These are phyloP conservation scores for Scomber japonicus DNA, from an alignment of 2,113 vertebrate genomes.

Conservation along the genomic window DNA sequence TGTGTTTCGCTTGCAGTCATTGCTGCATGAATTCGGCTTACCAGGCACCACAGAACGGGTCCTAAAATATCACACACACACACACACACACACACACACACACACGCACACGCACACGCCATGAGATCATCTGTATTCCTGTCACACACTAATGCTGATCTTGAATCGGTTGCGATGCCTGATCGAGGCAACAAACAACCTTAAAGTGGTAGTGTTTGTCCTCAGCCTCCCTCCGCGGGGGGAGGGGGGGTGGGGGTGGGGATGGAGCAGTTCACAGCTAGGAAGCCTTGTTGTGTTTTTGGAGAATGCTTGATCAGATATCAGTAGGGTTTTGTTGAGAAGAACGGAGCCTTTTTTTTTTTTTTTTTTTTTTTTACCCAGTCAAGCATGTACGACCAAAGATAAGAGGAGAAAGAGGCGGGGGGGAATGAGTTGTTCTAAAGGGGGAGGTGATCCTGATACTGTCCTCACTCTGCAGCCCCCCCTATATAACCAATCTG, in stretches of 20 bases:
- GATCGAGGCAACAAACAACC: neutral
- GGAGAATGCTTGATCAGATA: constrained; percentile 57
- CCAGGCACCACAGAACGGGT: no score
- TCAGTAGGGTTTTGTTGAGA: constrained; percentile 34
- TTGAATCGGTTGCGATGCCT: neutral
- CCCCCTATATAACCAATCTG: constrained; percentile 43
- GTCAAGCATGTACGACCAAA: constrained; percentile 59
- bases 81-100: no score
- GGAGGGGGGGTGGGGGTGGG: no score
- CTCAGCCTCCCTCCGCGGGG: neutral
- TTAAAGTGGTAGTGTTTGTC: neutral
- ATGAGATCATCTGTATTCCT: neutral
- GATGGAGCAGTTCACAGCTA: neutral
- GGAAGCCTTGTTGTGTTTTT: constrained; percentile 48
- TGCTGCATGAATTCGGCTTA: no score
- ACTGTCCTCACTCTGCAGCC: constrained; percentile 18
- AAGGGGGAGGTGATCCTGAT: constrained; percentile 31
- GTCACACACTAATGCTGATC: neutral
- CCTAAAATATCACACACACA: neutral
- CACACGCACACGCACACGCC: neutral
- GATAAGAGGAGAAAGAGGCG: constrained; percentile 56
- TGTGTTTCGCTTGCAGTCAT: no score
- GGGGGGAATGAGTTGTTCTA: constrained; percentile 55
- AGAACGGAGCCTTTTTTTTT: constrained; percentile 37
- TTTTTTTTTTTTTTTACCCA: constrained; percentile 49